Base-by-base conservation (phyloP, 1,140 invertebrate species). In the Spodoptera frugiperda region DNA sequence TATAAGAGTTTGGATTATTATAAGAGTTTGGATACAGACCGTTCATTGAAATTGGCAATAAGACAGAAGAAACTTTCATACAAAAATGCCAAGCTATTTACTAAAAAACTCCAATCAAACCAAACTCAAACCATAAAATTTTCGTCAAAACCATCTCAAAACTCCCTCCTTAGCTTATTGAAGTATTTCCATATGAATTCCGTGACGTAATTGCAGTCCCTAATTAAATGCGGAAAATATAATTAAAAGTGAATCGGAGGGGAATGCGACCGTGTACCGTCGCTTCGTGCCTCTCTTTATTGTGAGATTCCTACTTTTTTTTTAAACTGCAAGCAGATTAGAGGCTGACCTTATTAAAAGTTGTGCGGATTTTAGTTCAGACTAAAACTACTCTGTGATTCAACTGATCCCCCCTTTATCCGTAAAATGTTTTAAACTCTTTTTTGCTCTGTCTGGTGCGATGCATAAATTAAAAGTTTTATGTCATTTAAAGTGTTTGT, bases 171-270 rank as follows among this genome's bases (percentile, higher is more conserved):
- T n/a, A 67, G 48, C 44, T 25, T 25, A 72, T 57, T 21, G 33
- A 48, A 57, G 53, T 57, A 72, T 72, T 72, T 57, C 53, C 54
- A 72, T 57, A 39, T 57, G 68, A 57, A 72, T 72, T 48, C 63
- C 63, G 11, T 11, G 2, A 12, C 63, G 30, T 55, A 46, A 55
- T 72, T 72, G 51, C 51, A 12, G 53, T 53, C 57, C 21, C 48
- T 72, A 55, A 72, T 72, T 72, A 67, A 67, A 65, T 65, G 61
- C 39, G 44, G 53, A 57, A 71, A 71, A 57, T 72, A 55, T 48
- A 72, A 72, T 72, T 72, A 72, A 72, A 72, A 19, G 48, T 46
- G 53, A 55, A 72, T 72, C 68, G 68, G 33, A 17, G 12, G 9
- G 68, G 17, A 57, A 57, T 44, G 68, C 33, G 53, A 11, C 44